Evolutionary conservation across 2,797 vertebrate genomes (phyloP).

Genomic region (Gymnopithys bicolor): DNA sequence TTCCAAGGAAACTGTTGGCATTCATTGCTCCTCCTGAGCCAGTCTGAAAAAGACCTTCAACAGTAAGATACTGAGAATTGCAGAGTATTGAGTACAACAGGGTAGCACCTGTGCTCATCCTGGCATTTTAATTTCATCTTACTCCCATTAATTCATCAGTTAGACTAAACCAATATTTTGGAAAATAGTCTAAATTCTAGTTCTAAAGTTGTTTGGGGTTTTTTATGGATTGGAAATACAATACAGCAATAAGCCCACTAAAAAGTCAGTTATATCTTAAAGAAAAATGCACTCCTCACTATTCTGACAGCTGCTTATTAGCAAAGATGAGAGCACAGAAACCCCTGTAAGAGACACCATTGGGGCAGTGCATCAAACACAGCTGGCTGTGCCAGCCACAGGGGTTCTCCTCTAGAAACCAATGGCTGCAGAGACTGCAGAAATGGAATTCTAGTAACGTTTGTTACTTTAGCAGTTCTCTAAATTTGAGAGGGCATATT

Average conservation of each 20-base stretch:
- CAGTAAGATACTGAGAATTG: not conserved
- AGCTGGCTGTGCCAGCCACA: not conserved
- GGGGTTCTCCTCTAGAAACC: not conserved
- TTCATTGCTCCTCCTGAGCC: not conserved
- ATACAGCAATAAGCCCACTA: not conserved
- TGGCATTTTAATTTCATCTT: not conserved
- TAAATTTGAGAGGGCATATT: not conserved
- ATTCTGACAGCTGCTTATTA: not conserved
- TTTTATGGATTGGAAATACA: not conserved
- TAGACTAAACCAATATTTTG: not conserved
- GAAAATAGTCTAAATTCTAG: not conserved
- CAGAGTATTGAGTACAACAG: not conserved
- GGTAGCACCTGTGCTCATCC: not conserved
- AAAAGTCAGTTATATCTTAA: not conserved
- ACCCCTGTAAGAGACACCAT: accelerated
- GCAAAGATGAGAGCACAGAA: not conserved
- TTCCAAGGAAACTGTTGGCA: not conserved
- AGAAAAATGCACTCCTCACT: not conserved
- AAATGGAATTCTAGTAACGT: not conserved
- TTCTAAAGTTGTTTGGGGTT: not conserved
- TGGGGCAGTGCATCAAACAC: not conserved
- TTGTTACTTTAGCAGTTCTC: not conserved
- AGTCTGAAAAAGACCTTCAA: not conserved
- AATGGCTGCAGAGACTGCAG: not conserved
- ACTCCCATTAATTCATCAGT: not conserved